Evolutionary conservation across 2,113 vertebrate genomes (phyloP).

Genomic region (Tragelaphus scriptus): DNA sequence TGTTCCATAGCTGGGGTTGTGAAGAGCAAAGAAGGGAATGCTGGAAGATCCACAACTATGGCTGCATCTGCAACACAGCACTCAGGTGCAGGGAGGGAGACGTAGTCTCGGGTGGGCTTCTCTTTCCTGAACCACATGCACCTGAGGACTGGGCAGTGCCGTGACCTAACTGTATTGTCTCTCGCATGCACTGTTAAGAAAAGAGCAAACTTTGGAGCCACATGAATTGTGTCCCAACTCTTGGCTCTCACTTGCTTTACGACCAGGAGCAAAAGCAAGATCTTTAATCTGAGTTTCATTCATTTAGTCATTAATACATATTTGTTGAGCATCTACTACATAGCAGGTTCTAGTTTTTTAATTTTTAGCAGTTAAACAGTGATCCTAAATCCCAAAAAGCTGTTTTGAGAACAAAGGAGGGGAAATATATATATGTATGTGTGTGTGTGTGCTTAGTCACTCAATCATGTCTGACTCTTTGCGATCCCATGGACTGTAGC

Average conservation of each 20-base stretch:
- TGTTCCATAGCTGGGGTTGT: neutral
- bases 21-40: neutral
- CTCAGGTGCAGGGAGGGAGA: neutral
- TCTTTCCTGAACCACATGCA: neutral
- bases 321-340: constrained; percentile 3
- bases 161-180: neutral
- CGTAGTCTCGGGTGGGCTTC: neutral
- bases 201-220: neutral
- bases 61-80: neutral
- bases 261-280: neutral
- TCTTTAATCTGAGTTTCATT: neutral
- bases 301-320: neutral
- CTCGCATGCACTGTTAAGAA: neutral
- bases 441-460: neutral
- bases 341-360: neutral
- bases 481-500: neutral
- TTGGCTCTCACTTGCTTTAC: neutral
- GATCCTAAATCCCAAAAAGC: neutral
- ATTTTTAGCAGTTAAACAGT: neutral
- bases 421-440: neutral
- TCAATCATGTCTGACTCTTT: neutral
- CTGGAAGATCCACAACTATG: neutral
- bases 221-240: neutral
- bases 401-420: neutral
- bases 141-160: neutral